Evolutionary conservation across 1,140 invertebrate genomes (phyloP).

Genomic region (Saxidomus purpurata): DNA sequence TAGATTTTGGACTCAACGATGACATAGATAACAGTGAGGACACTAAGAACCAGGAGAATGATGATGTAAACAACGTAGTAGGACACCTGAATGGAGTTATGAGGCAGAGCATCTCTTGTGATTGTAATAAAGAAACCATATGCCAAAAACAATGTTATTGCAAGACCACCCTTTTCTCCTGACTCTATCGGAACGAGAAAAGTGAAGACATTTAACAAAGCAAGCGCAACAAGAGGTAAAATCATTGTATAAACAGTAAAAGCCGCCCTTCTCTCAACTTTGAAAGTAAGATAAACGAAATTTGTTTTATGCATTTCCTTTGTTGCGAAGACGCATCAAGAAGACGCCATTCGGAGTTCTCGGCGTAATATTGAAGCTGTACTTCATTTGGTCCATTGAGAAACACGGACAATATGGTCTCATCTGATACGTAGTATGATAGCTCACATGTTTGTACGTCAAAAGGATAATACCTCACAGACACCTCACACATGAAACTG

Average conservation of each 20-base stretch:
- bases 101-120: conserved; percentile 21
- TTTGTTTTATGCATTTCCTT: background rate
- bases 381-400: background rate
- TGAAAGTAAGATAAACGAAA: background rate
- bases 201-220: conserved; percentile 12
- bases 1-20: conserved; percentile 4
- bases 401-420: background rate
- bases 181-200: conserved; percentile 28
- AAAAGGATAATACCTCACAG: conserved; percentile 24
- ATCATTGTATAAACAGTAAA: conserved; percentile 37
- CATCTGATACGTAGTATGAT: conserved; percentile 8
- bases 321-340: background rate
- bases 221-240: background rate
- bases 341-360: conserved; percentile 38
- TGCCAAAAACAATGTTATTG: conserved; percentile 43
- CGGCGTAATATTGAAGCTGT: background rate
- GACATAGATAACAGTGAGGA: conserved; percentile 14
- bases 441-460: conserved; percentile 26
- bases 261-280: background rate
- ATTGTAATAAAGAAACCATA: conserved; percentile 45
- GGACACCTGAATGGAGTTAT: conserved; percentile 22
- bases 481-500: conserved; percentile 20
- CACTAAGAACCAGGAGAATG: background rate
- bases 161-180: conserved; percentile 33
- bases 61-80: conserved; percentile 13